Conservation (phyloP, 2,113 vertebrate genomes). For the Heterotilapia buettikoferi region DNA sequence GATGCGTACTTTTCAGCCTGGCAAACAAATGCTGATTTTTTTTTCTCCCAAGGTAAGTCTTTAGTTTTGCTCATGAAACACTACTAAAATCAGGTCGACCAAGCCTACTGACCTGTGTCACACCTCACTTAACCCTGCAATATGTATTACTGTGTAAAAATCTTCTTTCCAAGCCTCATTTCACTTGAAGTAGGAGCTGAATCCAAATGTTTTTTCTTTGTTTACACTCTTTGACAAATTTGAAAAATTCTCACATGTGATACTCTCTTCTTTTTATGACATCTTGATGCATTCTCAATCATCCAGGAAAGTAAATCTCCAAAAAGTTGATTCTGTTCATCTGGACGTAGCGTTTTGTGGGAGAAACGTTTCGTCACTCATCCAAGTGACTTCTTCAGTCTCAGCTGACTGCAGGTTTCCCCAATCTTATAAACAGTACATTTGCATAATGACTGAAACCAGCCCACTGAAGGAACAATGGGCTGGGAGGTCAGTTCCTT, state of each 20-base stretch:
- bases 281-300: no score
- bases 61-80: not conserved
- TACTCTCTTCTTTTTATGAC: no score
- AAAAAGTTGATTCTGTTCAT: no score
- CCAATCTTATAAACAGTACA: no score
- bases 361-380: no score
- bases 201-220: not conserved
- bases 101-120: not conserved
- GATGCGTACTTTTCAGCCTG: not conserved
- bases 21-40: not conserved
- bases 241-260: not conserved
- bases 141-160: not conserved
- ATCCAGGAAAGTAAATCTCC: no score
- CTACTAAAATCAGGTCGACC: not conserved
- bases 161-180: not conserved
- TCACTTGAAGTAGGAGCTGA: not conserved
- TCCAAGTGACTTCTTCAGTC: no score
- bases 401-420: no score
- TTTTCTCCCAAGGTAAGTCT: not conserved
- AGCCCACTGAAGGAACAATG: no score
- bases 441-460: no score
- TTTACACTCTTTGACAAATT: not conserved
- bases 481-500: no score
- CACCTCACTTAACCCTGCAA: not conserved
- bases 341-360: no score